Base-by-base conservation (phyloP, 2,888 invertebrate species). In the Nymphalis polychloros region DNA sequence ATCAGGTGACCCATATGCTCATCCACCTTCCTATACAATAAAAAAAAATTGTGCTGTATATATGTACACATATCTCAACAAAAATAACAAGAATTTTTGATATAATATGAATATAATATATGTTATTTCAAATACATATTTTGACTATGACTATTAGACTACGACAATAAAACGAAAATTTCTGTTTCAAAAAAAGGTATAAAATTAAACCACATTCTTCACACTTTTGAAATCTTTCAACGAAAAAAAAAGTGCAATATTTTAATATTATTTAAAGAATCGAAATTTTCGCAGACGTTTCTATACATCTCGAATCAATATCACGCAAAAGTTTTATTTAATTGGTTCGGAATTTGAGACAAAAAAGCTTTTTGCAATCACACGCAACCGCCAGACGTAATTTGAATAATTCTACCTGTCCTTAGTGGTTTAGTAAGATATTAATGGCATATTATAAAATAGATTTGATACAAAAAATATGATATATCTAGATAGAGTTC, bases 321-420 rank as follows among this genome's bases (percentile, higher is more conserved):
- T 87, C 91, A 90, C 89, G 90, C 90, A 79, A 90, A 81, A 82
- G 74, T 76, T 80, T 63, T 81, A 82, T 81, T 80, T 86, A 89
- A 89, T 89, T 89, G 87, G 83, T 82, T 79, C 73, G 80, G 80
- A 83, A 84, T 81, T 76, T 84, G 78, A 80, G 85, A 88, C 86
- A 90, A 91, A 92, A 90, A 91, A 89, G 76, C 81, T 72, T 82
- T 88, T 84, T 81, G 85, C 84, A 86, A 82, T 81, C 82, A 78
- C 90, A 92, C 89, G 91, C 91, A 77, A 87, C 74, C 79, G 73
- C 72, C 76, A 68, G 68, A 67, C 63, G 79, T 86, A 83, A 89
- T 91, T 90, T 89, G 77, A 86, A 89, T 89, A 88, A 89, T 87
- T 81, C 82, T 86, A 85, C 84, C 87, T 88, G 88, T 84, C 82